Base-by-base conservation (phyloP, 2,888 invertebrate genomes). In the Ichneumoninae sp. region DNA sequence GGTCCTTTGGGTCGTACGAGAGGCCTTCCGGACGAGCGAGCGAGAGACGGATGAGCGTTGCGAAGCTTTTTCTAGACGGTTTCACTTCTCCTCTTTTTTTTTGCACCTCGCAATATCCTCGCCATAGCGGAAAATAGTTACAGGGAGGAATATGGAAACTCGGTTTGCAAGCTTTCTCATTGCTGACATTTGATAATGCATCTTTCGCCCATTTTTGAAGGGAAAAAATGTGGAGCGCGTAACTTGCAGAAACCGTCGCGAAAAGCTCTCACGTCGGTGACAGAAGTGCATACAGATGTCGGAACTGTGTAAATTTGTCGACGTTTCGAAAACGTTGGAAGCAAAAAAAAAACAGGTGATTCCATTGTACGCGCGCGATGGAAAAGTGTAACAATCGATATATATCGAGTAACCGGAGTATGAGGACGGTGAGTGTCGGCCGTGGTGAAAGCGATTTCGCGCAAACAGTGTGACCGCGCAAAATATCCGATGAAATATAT, bases 401-500 rank as follows among this genome's bases (percentile, higher is more conserved):
- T 22, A 74, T 60, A 71, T n/a, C 33, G 80, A 73, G 69, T 57
- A 73, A 75, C 44, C 79, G 36, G 65, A 22, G 54, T 13, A 33
- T 50, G 73, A 54, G 69, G 10, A 50, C 26, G 40, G 22, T 8
- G 44, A 77, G 70, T 54, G 77, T 76, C 16, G 44, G 44, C 44
- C 65, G 54, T 44, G 54, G 54, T 54, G 80, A 75, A 57, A 57
- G 57, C 57, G 63, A 63, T 33, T 22, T 66, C 44, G 40, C 66
- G 71, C 73, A 81, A 81, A 84, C 68, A 81, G 81, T 65, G 76
- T 68, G 77, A 78, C 54, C 77, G 60, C 36, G 77, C 57, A 52
- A 81, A 81, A 81, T 84, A 74, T 81, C 68, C 52, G 36, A 44
- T 19, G 77, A 69, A 69, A 84, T 74, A 75, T 80, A 77, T 74